A percentile compares a stretch with the other conserved stretches of the same genome.
Conservation (phyloP, 2,113 vertebrate species). For the Laterallus jamaicensis region DNA sequence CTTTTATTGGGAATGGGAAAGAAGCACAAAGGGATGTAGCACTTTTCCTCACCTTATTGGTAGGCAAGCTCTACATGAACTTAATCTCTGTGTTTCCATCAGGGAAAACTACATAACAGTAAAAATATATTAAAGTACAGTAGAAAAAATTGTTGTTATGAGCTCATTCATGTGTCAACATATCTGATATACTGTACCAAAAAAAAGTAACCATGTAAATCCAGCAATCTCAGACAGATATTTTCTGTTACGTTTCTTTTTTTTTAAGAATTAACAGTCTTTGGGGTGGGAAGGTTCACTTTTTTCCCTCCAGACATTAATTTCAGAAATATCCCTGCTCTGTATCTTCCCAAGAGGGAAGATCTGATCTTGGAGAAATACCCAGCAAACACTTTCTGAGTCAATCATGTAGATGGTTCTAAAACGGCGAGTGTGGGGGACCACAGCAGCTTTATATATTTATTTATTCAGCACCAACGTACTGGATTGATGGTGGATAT, state of each 20-base stretch:
- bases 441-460: background rate
- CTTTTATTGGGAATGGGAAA: background rate
- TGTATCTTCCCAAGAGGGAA: background rate
- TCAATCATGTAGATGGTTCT: background rate
- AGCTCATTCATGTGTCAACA: background rate
- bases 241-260: no score
- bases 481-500: background rate
- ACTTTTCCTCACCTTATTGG: background rate
- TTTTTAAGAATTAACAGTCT: background rate
- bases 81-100: background rate
- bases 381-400: background rate
- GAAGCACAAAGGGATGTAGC: background rate
- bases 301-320: background rate
- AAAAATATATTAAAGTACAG: background rate
- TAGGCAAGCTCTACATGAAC: background rate
- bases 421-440: background rate
- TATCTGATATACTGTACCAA: background rate
- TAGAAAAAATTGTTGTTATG: background rate
- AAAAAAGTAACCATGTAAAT: background rate
- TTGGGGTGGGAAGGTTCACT: background rate
- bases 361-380: background rate
- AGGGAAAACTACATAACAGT: background rate
- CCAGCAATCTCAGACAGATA: no score
- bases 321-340: background rate
- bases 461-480: background rate